phyloP scores from a whole-genome alignment of 2,797 vertebrate genomes.

The Poeciliopsis gracilis region DNA sequence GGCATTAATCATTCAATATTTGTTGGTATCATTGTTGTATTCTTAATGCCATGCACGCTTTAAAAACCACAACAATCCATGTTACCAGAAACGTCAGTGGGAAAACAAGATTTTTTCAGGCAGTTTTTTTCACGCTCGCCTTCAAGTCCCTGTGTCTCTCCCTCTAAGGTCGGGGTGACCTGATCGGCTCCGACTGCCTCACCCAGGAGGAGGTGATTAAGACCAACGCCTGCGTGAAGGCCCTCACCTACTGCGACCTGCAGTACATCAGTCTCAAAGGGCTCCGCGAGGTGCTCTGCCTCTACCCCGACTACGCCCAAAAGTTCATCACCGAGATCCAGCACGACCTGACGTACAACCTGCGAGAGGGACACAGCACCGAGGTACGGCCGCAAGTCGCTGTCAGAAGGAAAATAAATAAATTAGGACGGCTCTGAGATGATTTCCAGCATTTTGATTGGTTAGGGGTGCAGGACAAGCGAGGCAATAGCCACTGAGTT shows the following conservation, averaged over 20 bases:
- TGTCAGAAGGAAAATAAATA: no score
- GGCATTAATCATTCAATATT: neutral
- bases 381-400: conserved; percentile 54
- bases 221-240: conserved; percentile 91
- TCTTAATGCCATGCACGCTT: neutral
- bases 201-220: conserved; percentile 88
- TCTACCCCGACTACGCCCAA: conserved; percentile 90
- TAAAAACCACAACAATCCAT: neutral
- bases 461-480: no score
- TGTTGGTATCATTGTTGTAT: neutral
- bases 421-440: no score
- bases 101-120: neutral
- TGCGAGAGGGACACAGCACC: conserved; percentile 80
- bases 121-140: neutral
- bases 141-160: neutral
- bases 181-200: conserved; percentile 90
- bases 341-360: conserved; percentile 91
- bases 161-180: conserved; percentile 86
- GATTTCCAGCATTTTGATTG: no score
- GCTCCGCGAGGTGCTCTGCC: conserved; percentile 85
- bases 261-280: conserved; percentile 90
- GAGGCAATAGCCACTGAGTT: no score
- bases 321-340: conserved; percentile 88
- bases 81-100: neutral
- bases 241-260: conserved; percentile 91